Percentiles rank a stretch among this genome's conserved stretches.
phyloP scores from a whole-genome alignment of 2,888 invertebrate species.

The Strigamia maritima region DNA sequence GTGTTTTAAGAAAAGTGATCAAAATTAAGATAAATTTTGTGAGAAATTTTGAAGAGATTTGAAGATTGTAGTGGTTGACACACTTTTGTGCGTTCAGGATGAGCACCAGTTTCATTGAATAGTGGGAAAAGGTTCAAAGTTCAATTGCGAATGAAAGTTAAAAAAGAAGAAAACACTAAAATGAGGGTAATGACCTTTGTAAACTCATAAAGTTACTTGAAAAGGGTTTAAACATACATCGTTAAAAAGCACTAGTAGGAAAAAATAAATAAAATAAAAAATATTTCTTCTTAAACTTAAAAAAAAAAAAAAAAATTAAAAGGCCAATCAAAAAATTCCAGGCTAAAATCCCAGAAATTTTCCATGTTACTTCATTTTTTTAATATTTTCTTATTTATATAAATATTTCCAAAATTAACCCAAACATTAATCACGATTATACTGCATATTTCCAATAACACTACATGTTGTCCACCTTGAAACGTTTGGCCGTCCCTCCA shows the following conservation, averaged over 20 bases:
- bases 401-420: background rate
- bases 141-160: background rate
- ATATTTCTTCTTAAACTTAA: background rate
- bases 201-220: background rate
- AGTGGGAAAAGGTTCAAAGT: background rate
- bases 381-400: no score
- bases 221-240: conserved; percentile 4
- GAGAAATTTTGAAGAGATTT: no score
- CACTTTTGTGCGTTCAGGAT: background rate
- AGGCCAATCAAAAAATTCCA: background rate
- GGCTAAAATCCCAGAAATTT: no score
- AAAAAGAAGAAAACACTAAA: background rate
- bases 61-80: background rate
- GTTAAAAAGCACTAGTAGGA: background rate
- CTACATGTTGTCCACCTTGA: background rate
- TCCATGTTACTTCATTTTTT: background rate
- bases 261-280: background rate
- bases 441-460: background rate
- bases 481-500: background rate
- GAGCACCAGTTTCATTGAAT: background rate
- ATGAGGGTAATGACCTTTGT: conserved; percentile 4
- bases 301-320: background rate
- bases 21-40: no score
- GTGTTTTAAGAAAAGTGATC: no score
- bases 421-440: background rate